These are phyloP conservation scores for Dimorphilus gyrociliatus DNA, from an alignment of 2,888 invertebrate species.

Conservation along the genomic window DNA sequence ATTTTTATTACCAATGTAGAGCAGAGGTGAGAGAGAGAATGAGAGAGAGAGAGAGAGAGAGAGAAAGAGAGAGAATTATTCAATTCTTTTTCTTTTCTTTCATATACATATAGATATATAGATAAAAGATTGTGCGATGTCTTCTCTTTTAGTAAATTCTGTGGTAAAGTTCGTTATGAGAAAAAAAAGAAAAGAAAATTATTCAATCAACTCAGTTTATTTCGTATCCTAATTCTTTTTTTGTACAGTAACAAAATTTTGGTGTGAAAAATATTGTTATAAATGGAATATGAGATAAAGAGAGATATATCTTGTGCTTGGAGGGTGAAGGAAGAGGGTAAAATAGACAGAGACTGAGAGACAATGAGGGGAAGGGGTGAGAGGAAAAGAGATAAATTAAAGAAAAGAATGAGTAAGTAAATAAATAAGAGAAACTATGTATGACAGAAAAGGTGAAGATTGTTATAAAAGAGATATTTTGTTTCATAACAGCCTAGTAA, in stretches of 20 bases:
- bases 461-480: no score
- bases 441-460: no score
- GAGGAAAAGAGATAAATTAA: neutral
- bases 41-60: no score
- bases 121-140: no score
- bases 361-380: neutral
- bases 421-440: no score
- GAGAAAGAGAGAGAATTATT: no score
- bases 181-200: neutral
- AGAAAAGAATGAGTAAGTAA: neutral
- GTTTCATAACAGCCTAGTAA: no score
- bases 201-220: neutral
- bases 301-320: neutral
- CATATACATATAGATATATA: no score
- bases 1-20: no score
- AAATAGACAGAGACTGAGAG: conserved; percentile 1
- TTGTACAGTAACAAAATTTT: neutral
- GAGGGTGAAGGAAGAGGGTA: neutral
- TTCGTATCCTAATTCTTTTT: conserved; percentile 3
- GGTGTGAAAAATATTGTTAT: neutral
- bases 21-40: no score
- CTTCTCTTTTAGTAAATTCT: no score
- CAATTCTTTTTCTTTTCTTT: no score
- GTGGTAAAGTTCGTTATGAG: neutral
- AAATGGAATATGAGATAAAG: neutral